Conservation (phyloP, 2,888 invertebrate genomes). For the Diaperis boleti region DNA sequence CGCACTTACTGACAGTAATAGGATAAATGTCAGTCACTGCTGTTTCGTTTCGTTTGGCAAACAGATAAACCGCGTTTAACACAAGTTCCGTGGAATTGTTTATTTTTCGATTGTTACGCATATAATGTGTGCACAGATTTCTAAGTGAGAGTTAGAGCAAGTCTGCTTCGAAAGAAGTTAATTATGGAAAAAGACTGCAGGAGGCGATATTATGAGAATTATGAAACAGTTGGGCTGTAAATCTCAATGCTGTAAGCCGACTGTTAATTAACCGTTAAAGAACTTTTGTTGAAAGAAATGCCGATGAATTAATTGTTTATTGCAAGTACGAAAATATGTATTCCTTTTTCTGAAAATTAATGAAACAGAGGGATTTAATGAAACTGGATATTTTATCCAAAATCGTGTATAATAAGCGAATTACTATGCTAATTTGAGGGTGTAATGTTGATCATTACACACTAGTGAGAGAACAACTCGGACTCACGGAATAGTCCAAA, state of each 20-base stretch:
- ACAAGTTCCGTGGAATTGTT: slow-evolving; percentile 41
- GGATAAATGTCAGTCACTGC: slow-evolving; percentile 48
- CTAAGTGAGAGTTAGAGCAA: slow-evolving; percentile 43
- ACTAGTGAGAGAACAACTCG: too few relatives aligned
- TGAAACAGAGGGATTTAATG: too few relatives aligned
- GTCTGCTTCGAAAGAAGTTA: slow-evolving; percentile 13
- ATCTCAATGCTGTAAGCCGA: not conserved
- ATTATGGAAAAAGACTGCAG: slow-evolving; percentile 12
- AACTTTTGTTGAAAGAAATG: not conserved
- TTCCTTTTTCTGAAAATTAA: too few relatives aligned
- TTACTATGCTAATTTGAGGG: too few relatives aligned
- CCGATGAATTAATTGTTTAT: not conserved
- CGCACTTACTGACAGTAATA: slow-evolving; percentile 49
- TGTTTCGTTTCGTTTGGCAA: slow-evolving; percentile 38
- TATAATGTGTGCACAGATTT: slow-evolving; percentile 39
- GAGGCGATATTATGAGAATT: slow-evolving; percentile 14
- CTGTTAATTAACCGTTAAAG: slow-evolving; percentile 17
- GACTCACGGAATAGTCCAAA: too few relatives aligned
- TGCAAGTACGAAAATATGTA: too few relatives aligned
- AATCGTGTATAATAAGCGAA: too few relatives aligned
- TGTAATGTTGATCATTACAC: too few relatives aligned
- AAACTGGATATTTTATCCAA: too few relatives aligned
- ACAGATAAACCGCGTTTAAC: slow-evolving; percentile 37
- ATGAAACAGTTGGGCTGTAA: slow-evolving; percentile 8
- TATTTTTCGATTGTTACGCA: slow-evolving; percentile 45